phyloP scores from a whole-genome alignment of 2,797 vertebrate species.

The Chelonia mydas region DNA sequence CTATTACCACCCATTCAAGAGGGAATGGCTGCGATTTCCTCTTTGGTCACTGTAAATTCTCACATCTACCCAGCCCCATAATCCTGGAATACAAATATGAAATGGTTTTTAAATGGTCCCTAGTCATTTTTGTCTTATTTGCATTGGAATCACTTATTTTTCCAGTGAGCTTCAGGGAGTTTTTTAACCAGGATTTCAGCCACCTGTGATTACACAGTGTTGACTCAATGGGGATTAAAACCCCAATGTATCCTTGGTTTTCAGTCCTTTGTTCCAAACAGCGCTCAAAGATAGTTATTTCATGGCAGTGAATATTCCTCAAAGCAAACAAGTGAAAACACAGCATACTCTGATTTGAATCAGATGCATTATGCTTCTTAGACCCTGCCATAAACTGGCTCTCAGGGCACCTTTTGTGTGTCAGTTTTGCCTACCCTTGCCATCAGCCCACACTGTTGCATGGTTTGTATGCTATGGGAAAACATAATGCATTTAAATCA shows the following conservation, averaged over 20 bases:
- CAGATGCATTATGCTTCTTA: not conserved
- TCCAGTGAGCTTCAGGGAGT: not conserved
- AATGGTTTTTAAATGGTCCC: not conserved
- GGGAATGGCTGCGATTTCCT: not conserved
- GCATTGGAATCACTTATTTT: slow-evolving; percentile 39
- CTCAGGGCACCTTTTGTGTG: not conserved
- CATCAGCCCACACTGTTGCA: not conserved
- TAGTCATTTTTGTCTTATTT: slow-evolving; percentile 39
- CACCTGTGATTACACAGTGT: not conserved
- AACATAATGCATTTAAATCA: not conserved
- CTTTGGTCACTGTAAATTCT: not conserved
- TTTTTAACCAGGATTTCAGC: not conserved
- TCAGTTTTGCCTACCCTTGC: not conserved
- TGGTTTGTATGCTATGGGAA: not conserved
- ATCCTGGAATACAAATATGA: not conserved
- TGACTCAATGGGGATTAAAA: not conserved
- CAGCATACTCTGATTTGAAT: not conserved
- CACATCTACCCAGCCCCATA: slow-evolving; percentile 21
- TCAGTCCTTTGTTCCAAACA: not conserved
- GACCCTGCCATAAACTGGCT: not conserved
- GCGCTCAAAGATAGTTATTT: not conserved
- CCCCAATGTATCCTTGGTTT: not conserved
- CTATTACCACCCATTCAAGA: not conserved
- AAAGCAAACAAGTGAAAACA: not conserved
- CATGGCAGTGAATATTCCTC: not conserved